Evolutionary conservation across 2,888 invertebrate genomes (phyloP).

Genomic region (Sarcophaga variegata): DNA sequence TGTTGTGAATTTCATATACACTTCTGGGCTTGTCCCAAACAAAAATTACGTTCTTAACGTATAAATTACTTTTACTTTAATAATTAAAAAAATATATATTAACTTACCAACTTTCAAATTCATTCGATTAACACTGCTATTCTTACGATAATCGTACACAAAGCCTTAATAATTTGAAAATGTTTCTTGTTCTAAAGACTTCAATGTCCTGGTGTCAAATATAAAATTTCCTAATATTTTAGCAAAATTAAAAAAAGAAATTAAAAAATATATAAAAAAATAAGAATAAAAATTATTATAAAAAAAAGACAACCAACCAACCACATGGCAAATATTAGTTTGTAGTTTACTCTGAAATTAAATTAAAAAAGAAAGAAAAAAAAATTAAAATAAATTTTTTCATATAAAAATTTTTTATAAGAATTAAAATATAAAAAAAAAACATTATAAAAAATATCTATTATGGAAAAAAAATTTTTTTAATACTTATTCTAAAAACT

Average conservation of each 20-base stretch:
- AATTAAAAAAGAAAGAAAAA: slow-evolving; percentile 23
- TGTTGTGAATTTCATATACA: no score
- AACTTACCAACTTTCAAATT: no score
- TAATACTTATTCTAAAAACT: slow-evolving; percentile 55
- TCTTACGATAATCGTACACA: neutral
- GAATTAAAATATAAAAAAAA: slow-evolving; percentile 30
- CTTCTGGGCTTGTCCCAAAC: no score
- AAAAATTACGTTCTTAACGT: no score
- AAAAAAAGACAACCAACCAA: slow-evolving; percentile 26
- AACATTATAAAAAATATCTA: slow-evolving; percentile 15
- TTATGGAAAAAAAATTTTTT: slow-evolving; percentile 41
- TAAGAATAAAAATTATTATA: slow-evolving; percentile 6
- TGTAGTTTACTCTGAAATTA: slow-evolving; percentile 57
- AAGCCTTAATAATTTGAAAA: neutral
- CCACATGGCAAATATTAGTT: slow-evolving; percentile 60
- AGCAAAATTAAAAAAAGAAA: neutral
- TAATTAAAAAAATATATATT: no score
- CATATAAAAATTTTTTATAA: slow-evolving; percentile 59
- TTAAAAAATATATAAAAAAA: slow-evolving; percentile 6
- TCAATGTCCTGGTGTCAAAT: neutral
- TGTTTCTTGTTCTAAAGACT: slow-evolving; percentile 2
- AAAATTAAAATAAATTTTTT: slow-evolving; percentile 55
- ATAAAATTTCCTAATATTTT: neutral
- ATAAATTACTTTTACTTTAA: no score
- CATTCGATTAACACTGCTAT: no score